phyloP scores from a whole-genome alignment of 2,113 vertebrate genomes.

The Centrocercus urophasianus region DNA sequence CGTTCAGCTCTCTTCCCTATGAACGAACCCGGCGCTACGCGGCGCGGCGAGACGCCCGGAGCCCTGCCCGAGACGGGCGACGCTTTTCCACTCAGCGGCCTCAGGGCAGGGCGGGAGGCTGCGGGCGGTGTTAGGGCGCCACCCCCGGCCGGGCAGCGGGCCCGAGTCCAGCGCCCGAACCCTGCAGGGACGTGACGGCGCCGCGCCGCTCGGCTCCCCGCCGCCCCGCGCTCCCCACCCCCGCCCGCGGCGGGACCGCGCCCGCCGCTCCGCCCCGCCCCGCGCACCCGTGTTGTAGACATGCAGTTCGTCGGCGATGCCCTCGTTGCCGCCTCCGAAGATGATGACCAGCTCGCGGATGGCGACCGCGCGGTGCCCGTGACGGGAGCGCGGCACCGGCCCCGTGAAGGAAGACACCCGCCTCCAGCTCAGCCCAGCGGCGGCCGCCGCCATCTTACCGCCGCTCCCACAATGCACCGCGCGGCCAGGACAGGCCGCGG shows the following conservation, averaged over 20 bases:
- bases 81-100: not conserved
- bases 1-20: not conserved
- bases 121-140: not conserved
- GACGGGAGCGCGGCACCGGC: slow-evolving; percentile 90
- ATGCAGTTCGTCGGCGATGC: slow-evolving; percentile 93
- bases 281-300: slow-evolving; percentile 93
- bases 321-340: slow-evolving; percentile 95
- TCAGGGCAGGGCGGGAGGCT: not conserved
- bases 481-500: slow-evolving; percentile 31
- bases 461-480: slow-evolving; percentile 79
- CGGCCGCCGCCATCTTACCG: slow-evolving; percentile 80
- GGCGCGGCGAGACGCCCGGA: too few species aligned
- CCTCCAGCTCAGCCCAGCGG: slow-evolving; percentile 85
- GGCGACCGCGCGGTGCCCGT: slow-evolving; percentile 91
- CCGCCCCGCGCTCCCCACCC: not conserved
- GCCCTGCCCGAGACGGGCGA: too few species aligned
- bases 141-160: not conserved
- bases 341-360: slow-evolving; percentile 93
- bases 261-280: not conserved
- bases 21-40: too few species aligned
- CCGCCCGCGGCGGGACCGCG: not conserved
- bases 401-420: slow-evolving; percentile 88
- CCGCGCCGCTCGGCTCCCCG: not conserved
- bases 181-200: too few species aligned
- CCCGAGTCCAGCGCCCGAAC: not conserved